A percentile compares a stretch with the other conserved stretches of the same genome.
Conservation (phyloP, 53 echinoderm and acorn worm species). For the Mesocentrotus franciscanus region DNA sequence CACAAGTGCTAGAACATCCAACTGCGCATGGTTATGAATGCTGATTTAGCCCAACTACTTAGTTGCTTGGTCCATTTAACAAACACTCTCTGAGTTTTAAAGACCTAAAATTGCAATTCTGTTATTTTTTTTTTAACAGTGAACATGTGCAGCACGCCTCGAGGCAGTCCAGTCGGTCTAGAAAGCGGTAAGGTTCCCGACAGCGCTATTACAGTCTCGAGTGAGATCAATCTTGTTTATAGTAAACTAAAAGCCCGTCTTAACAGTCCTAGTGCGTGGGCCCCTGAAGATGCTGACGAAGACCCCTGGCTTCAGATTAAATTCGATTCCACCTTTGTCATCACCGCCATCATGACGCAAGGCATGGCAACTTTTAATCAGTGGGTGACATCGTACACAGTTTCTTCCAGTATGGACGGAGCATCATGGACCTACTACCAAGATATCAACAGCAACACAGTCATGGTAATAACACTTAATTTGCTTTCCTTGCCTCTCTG, state of each 20-base stretch:
- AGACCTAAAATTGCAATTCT: background rate
- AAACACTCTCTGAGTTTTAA: background rate
- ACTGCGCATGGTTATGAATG: background rate
- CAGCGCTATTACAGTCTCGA: background rate
- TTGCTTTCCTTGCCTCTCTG: background rate
- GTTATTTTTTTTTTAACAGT: background rate
- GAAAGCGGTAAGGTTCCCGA: background rate
- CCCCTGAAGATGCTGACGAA: background rate
- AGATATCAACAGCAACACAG: background rate
- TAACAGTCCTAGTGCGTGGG: background rate
- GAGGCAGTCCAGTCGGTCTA: background rate
- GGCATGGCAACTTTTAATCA: background rate
- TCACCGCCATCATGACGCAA: background rate
- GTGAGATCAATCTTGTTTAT: too few relatives aligned
- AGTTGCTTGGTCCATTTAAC: background rate
- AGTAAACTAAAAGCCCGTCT: background rate
- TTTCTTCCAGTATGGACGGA: background rate
- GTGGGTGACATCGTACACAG: constrained; percentile 13
- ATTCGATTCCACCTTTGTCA: background rate
- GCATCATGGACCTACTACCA: background rate
- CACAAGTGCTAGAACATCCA: background rate
- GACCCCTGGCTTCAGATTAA: background rate
- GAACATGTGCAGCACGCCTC: background rate
- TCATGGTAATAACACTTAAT: background rate
- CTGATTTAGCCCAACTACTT: background rate